phyloP scores from a whole-genome alignment of 2,797 vertebrate species.

The Holocentrus rufus region DNA sequence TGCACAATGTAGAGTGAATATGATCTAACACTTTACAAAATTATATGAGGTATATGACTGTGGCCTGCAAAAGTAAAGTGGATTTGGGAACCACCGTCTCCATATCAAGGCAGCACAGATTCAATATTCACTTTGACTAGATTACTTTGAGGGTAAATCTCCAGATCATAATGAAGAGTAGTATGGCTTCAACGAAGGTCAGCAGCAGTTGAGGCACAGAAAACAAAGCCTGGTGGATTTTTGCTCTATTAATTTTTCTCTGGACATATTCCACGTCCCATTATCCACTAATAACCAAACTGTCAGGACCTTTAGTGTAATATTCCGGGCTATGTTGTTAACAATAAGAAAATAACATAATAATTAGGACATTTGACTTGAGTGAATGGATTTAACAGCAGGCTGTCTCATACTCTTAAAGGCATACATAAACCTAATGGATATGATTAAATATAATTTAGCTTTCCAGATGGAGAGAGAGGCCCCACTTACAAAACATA shows the following conservation, averaged over 20 bases:
- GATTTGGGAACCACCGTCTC: too few species aligned
- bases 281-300: slow-evolving; percentile 41
- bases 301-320: slow-evolving; percentile 17
- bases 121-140: slow-evolving; percentile 27
- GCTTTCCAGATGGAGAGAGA: slow-evolving; percentile 74
- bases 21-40: too few species aligned
- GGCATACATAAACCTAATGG: slow-evolving; percentile 69
- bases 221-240: slow-evolving; percentile 4
- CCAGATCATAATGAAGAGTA: background rate
- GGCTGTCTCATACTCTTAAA: slow-evolving; percentile 62
- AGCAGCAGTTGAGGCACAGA: background rate
- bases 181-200: slow-evolving; percentile 36
- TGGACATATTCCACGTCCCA: slow-evolving; percentile 4
- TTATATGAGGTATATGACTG: too few species aligned
- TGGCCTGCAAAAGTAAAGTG: too few species aligned
- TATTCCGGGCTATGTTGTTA: slow-evolving; percentile 23
- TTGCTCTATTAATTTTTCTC: slow-evolving; percentile 5
- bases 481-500: slow-evolving; percentile 66
- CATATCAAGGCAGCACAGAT: background rate
- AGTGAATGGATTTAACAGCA: slow-evolving; percentile 56
- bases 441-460: slow-evolving; percentile 75
- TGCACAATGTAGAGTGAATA: too few species aligned
- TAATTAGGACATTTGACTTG: slow-evolving; percentile 44
- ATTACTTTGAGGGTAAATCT: slow-evolving; percentile 2
- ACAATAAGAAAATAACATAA: slow-evolving; percentile 37